Evolutionary conservation across 2,797 vertebrate genomes (phyloP), one percentile per base, ranked within the genome.

Genomic region (Gymnocypris eckloni): DNA sequence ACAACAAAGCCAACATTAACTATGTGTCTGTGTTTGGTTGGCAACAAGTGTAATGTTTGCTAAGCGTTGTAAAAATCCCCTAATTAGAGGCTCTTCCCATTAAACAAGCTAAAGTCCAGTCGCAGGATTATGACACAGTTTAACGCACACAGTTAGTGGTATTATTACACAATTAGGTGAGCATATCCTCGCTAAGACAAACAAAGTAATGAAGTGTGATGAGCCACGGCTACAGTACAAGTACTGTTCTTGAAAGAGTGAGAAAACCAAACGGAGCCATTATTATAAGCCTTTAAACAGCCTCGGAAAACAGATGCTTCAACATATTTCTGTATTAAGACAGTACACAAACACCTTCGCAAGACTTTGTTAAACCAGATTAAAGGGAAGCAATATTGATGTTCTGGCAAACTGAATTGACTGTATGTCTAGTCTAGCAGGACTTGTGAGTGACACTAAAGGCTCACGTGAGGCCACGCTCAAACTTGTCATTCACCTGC

Each of bases 91-190:
- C 93, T 89, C 94, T 91, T 93, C 94, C 95, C 94, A 91, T 94
- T 95, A 94, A 92, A 93, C 92, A 94, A 94, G 94, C 93, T 88
- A 33, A 90, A 43, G 64, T 86, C 86, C 75, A 88, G 86, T 89
- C 25, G 20, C 37, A 52, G 89, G 91, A 91, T 92, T 91, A 89
- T 79, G 76, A 81, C 79, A 6, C 2, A 81, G 91, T 91, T 93
- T 90, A 92, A 80, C 61, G 33, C 70, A 80, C 91, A 86, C 88
- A 84, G 50, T 90, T 86, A 80, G 37, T 86, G 89, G 89, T 87
- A 90, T 88, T 88, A 87, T 41, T 79, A 77, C 85, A 54, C 90
- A 90, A 90, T 92, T 91, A 90, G 84, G 2, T 2, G 37, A 70
- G 77, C 85, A 86, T 89, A 86, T 92, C 86, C 90, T 64, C 48